phyloP scores from a whole-genome alignment of 1,140 invertebrate species.

The Drosophila pallidifrons region DNA sequence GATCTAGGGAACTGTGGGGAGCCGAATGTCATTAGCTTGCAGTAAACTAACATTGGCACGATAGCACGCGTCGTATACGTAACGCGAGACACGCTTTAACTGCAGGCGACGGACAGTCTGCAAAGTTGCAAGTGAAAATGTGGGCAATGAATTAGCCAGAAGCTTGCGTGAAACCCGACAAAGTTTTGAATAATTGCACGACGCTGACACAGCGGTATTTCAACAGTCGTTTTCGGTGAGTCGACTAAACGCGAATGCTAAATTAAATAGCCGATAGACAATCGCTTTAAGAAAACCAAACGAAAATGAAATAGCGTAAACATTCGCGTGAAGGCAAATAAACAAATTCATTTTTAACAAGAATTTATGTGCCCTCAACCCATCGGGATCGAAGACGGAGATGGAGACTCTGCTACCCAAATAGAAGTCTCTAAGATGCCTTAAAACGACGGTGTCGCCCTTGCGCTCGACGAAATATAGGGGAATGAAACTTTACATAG shows the following conservation, averaged over 20 bases:
- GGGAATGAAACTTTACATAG: constrained; percentile 19
- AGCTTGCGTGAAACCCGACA: constrained; percentile 4
- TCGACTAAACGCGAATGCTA: neutral
- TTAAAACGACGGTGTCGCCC: neutral
- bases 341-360: constrained; percentile 21
- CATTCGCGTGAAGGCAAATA: constrained; percentile 11
- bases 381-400: neutral
- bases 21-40: constrained; percentile 28
- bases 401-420: neutral
- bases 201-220: constrained; percentile 58
- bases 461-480: neutral
- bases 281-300: constrained; percentile 11
- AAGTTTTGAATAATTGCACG: constrained; percentile 56
- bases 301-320: neutral
- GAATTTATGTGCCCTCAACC: constrained; percentile 7
- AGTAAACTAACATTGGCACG: constrained; percentile 10
- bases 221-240: constrained; percentile 14
- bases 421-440: constrained; percentile 10
- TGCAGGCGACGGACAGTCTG: constrained; percentile 44
- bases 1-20: constrained; percentile 2
- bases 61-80: constrained; percentile 53
- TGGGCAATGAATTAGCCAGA: constrained; percentile 62
- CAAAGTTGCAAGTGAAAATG: constrained; percentile 62
- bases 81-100: constrained; percentile 21
- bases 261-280: constrained; percentile 24